Conservation (phyloP, 2,113 vertebrate genomes). For the Hippolais icterina region DNA sequence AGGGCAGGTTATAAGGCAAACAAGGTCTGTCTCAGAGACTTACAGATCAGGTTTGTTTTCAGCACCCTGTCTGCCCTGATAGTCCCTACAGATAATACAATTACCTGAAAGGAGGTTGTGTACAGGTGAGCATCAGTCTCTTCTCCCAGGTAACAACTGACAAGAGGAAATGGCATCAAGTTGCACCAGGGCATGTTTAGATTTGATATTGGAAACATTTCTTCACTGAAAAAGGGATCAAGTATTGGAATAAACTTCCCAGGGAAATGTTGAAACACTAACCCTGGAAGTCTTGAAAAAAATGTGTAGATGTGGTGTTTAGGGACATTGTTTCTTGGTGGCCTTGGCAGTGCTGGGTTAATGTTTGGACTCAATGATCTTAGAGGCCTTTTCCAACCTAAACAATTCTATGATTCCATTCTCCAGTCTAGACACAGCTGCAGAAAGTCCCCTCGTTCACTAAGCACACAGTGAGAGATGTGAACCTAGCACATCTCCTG, state of each 20-base stretch:
- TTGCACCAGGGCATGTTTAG: not conserved
- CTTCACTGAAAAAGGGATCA: not conserved
- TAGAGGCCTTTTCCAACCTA: not conserved
- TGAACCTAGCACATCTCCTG: fast-evolving
- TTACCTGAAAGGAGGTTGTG: not conserved
- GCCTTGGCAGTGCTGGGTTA: not conserved
- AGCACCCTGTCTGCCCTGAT: not conserved
- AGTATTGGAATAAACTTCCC: not conserved
- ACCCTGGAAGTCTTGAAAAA: not conserved
- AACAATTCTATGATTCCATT: not conserved
- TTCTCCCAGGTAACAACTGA: not conserved
- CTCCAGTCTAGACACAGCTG: not conserved
- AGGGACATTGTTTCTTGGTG: not conserved
- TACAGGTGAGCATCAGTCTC: not conserved
- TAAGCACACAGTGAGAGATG: not conserved
- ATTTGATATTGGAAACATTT: not conserved
- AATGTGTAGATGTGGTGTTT: not conserved
- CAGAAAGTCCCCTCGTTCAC: not conserved
- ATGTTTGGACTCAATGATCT: not conserved
- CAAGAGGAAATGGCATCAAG: not conserved
- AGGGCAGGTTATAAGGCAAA: not conserved
- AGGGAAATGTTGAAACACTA: not conserved
- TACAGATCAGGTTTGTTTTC: not conserved
- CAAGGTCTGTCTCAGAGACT: not conserved
- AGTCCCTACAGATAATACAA: not conserved